Base-by-base conservation (phyloP, 1,140 invertebrate genomes). In the Trichonephila clavipes region DNA sequence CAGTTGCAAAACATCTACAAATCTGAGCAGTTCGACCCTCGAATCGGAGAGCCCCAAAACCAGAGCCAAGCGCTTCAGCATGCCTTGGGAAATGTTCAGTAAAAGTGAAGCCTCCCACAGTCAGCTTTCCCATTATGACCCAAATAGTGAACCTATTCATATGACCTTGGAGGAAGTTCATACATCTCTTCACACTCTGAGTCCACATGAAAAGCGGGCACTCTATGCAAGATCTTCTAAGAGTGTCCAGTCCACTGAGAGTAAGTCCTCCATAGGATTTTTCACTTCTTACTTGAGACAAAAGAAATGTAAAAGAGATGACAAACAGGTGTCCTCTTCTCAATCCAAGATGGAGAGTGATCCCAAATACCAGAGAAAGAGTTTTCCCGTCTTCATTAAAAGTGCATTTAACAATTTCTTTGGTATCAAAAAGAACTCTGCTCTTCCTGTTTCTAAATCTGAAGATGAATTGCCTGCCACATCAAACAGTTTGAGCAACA, bases 81-180 rank as follows among this genome's bases (percentile, higher is more conserved):
- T 93, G 94, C 90, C 94, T 66, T 94, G 92, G 92, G 94, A 93
- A 21, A 66, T 94, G 12, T 94, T 93, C 24, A 86, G 88, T 40
- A 90, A 91, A 58, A 85, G 51, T 62, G 94, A 92, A 59, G 90
- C 93, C 24, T 88, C 61, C 1, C 89, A 72, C 18, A 82, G 58
- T 90, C 90, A 81, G 34, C 7, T 16, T 61, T 58, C 69, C 18
- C 66, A 69, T 61, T 69, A 93, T 34, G 83, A 95, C 64, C 83
- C 86, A 12, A 88, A 94, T 28, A 88, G 86, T 64, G 98, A 98
- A 95, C 98, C 98, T 1, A 97, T 98, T 91, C 98, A 98, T 95
- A 97, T 98, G 97, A 98, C 98, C 16, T 95, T 98, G 28, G 97
- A 98, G 94, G 98, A 98, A 96, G 98, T 98, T 94, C 97, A 98